A percentile compares a stretch with the other conserved stretches of the same genome.
Evolutionary conservation across 2,888 invertebrate genomes (phyloP).

Genomic region (Orthosia cruda): DNA sequence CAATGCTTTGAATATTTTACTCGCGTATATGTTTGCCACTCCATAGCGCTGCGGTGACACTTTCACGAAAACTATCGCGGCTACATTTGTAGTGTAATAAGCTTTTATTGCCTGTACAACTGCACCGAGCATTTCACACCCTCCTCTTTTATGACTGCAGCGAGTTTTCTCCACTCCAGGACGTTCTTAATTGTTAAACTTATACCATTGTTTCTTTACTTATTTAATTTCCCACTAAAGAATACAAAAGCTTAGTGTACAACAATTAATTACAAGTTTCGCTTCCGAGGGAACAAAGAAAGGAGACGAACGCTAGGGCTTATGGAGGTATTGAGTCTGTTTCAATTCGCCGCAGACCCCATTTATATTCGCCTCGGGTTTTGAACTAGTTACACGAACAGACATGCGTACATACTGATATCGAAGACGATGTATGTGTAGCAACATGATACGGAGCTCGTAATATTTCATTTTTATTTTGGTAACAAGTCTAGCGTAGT

Average conservation of each 20-base stretch:
- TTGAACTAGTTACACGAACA: slow-evolving; percentile 54
- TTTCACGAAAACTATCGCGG: slow-evolving; percentile 37
- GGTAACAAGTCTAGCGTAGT: not conserved
- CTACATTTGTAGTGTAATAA: slow-evolving; percentile 47
- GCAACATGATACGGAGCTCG: slow-evolving; percentile 12
- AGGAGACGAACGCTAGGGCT: slow-evolving; percentile 51
- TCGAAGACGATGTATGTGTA: slow-evolving; percentile 36
- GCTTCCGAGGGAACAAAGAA: slow-evolving; percentile 45
- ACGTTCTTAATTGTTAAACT: slow-evolving; percentile 42
- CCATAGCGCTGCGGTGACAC: slow-evolving; percentile 23
- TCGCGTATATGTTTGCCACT: slow-evolving; percentile 19
- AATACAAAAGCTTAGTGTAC: slow-evolving; percentile 47
- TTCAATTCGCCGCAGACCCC: slow-evolving; percentile 54
- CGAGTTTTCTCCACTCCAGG: slow-evolving; percentile 16
- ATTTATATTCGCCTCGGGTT: slow-evolving; percentile 62
- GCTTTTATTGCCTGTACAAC: slow-evolving; percentile 44
- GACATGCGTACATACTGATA: slow-evolving; percentile 54
- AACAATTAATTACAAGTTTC: slow-evolving; percentile 59
- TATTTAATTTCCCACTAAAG: slow-evolving; percentile 53
- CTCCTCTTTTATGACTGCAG: slow-evolving; percentile 17
- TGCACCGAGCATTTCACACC: slow-evolving; percentile 46
- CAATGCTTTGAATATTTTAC: slow-evolving; percentile 47
- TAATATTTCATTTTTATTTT: slow-evolving; percentile 23
- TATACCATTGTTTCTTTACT: slow-evolving; percentile 28
- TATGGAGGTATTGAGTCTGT: slow-evolving; percentile 55